phyloP scores from a whole-genome alignment of 2,888 invertebrate genomes.

The Subacronicta megacephala region DNA sequence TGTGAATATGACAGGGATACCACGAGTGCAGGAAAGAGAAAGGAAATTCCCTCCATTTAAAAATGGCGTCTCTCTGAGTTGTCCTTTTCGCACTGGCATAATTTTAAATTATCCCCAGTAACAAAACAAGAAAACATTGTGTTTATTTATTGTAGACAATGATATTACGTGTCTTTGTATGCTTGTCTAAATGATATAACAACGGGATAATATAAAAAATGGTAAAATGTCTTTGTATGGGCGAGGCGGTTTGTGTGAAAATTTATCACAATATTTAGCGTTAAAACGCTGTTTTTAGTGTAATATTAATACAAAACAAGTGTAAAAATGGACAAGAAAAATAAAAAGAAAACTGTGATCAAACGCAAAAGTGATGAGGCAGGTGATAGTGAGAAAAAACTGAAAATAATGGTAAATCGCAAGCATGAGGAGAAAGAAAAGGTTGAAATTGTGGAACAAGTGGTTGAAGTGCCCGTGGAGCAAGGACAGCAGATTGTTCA shows the following conservation, averaged over 20 bases:
- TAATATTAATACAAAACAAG: slow-evolving; percentile 51
- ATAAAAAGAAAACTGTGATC: slow-evolving; percentile 85
- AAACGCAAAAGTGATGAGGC: slow-evolving; percentile 86
- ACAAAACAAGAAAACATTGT: slow-evolving; percentile 57
- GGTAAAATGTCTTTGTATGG: slow-evolving; percentile 70
- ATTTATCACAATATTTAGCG: slow-evolving; percentile 54
- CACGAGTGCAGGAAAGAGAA: slow-evolving; percentile 47
- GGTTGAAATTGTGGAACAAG: slow-evolving; percentile 82
- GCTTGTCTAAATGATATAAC: neutral
- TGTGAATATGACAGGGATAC: slow-evolving; percentile 47
- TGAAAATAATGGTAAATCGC: slow-evolving; percentile 80
- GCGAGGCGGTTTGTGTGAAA: slow-evolving; percentile 66
- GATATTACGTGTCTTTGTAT: slow-evolving; percentile 12
- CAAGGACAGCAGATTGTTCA: slow-evolving; percentile 86
- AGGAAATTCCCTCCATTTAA: slow-evolving; percentile 56
- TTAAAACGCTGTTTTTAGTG: slow-evolving; percentile 52
- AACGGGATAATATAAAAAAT: slow-evolving; percentile 3
- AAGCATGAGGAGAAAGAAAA: slow-evolving; percentile 82
- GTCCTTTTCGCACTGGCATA: slow-evolving; percentile 81
- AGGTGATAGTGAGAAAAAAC: slow-evolving; percentile 79
- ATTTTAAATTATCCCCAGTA: slow-evolving; percentile 61
- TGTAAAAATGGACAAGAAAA: slow-evolving; percentile 88
- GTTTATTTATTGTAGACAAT: slow-evolving; percentile 52
- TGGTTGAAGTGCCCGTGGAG: slow-evolving; percentile 84
- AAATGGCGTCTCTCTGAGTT: slow-evolving; percentile 87